Evolutionary conservation across 2,113 vertebrate species (phyloP).

Genomic region (Sinocyclocheilus anshuiensis): DNA sequence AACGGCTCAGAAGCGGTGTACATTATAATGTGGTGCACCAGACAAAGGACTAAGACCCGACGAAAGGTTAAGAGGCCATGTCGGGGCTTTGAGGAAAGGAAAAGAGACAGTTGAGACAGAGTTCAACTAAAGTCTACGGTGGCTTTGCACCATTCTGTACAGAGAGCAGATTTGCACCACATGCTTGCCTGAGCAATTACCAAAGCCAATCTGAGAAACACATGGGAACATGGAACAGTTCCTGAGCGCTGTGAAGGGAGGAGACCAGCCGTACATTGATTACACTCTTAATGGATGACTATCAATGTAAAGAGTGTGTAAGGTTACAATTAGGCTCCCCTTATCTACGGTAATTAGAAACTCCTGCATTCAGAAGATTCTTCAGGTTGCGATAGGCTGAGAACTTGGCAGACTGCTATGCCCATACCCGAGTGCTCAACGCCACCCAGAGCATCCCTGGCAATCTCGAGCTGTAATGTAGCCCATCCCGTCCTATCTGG

Average conservation of each 20-base stretch:
- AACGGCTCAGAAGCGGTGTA: neutral
- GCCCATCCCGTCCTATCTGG: slow-evolving; percentile 63
- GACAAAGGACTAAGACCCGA: neutral
- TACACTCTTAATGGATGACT: neutral
- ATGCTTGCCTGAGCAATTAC: slow-evolving; percentile 73
- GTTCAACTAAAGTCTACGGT: slow-evolving; percentile 52
- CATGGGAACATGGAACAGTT: slow-evolving; percentile 66
- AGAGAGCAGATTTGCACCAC: slow-evolving; percentile 73
- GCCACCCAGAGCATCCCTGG: slow-evolving; percentile 32
- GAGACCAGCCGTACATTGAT: slow-evolving; percentile 26
- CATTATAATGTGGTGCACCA: neutral
- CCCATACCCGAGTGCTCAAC: slow-evolving; percentile 46
- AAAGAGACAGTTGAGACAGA: slow-evolving; percentile 51
- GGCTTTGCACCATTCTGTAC: slow-evolving; percentile 63
- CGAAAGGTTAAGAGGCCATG: slow-evolving; percentile 19
- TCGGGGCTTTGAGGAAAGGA: slow-evolving; percentile 18
- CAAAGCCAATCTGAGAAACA: slow-evolving; percentile 70
- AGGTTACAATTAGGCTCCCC: slow-evolving; percentile 10
- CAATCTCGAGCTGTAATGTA: slow-evolving; percentile 45
- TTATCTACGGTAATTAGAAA: slow-evolving; percentile 23
- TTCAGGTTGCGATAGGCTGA: neutral
- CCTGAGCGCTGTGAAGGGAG: slow-evolving; percentile 34
- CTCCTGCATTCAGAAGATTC: neutral
- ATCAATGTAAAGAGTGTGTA: slow-evolving; percentile 32
- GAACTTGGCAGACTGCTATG: neutral